A percentile compares a stretch with the other conserved stretches of the same genome.
Evolutionary conservation across 2,113 vertebrate species (phyloP).

Genomic region (Melanocharis versteri): DNA sequence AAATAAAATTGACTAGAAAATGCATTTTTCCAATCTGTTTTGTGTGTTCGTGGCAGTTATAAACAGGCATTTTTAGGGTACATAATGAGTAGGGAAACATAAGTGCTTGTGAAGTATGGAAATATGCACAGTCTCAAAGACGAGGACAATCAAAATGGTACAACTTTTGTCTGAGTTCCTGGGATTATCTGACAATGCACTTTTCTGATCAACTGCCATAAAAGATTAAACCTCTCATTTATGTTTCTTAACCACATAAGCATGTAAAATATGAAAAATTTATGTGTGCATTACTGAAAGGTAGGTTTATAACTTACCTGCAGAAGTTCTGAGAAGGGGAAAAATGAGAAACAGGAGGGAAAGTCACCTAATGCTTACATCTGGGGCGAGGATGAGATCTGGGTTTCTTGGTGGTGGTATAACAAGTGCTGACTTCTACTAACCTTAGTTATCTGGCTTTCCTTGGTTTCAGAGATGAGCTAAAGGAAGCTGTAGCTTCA

Average conservation of each 20-base stretch:
- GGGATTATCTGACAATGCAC: neutral
- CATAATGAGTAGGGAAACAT: neutral
- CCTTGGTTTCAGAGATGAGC: neutral
- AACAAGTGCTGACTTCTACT: neutral
- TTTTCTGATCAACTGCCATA: neutral
- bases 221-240: neutral
- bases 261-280: neutral
- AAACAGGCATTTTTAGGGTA: neutral
- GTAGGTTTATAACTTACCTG: neutral
- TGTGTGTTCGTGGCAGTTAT: neutral
- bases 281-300: neutral
- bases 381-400: neutral
- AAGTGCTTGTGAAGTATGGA: neutral
- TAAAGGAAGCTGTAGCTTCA: neutral
- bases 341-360: neutral
- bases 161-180: neutral
- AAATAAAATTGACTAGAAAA: constrained; percentile 16
- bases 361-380: neutral
- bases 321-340: neutral
- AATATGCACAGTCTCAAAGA: neutral
- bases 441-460: neutral
- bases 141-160: neutral
- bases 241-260: neutral
- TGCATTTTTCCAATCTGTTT: neutral
- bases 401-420: neutral